Percentiles rank a stretch among this genome's conserved stretches.
Conservation (phyloP, 2,797 vertebrate species). For the Esox lucius region DNA sequence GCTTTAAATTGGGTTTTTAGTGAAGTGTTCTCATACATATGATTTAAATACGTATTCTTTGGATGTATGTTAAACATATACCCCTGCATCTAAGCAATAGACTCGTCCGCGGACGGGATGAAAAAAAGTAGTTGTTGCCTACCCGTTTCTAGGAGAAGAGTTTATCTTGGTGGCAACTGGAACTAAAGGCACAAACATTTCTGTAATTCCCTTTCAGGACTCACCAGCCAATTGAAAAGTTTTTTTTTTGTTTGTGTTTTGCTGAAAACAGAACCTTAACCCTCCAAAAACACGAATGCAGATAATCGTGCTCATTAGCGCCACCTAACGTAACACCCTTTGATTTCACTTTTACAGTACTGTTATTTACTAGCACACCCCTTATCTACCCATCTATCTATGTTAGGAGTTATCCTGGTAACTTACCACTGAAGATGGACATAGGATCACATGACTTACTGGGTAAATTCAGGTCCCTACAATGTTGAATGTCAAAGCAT, state of each 20-base stretch:
- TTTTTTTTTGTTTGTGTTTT: background rate
- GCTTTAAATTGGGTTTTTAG: background rate
- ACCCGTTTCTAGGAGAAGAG: slow-evolving; percentile 47
- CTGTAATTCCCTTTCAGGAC: background rate
- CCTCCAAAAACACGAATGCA: background rate
- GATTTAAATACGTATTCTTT: background rate
- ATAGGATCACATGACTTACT: background rate
- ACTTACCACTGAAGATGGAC: slow-evolving; percentile 8
- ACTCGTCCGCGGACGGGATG: background rate
- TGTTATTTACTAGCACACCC: background rate
- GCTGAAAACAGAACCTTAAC: background rate
- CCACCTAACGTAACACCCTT: slow-evolving; percentile 3
- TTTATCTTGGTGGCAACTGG: slow-evolving; percentile 41
- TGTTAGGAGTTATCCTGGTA: background rate
- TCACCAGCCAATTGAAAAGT: background rate
- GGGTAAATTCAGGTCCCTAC: background rate
- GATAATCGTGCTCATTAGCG: slow-evolving; percentile 4
- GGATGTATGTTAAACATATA: background rate
- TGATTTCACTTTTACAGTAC: background rate
- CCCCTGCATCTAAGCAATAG: background rate
- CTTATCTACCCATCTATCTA: background rate
- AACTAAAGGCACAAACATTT: background rate
- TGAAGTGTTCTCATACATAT: background rate
- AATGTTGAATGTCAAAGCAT: background rate
- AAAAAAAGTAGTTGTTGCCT: slow-evolving; percentile 28